phyloP scores from a whole-genome alignment of 1,140 invertebrate genomes.

The Bombus balteatus region DNA sequence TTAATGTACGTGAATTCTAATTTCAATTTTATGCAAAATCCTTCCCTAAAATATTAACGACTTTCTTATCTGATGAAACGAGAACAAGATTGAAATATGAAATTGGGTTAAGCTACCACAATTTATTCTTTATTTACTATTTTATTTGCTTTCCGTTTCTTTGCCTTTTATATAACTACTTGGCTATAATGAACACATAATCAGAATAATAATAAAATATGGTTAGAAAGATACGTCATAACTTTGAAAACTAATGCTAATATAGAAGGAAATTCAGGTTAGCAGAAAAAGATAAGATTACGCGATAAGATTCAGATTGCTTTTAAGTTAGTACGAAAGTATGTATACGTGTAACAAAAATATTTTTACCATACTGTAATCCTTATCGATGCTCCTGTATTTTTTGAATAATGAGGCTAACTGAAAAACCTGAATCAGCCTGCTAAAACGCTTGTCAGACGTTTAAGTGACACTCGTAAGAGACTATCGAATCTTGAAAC shows the following conservation, averaged over 20 bases:
- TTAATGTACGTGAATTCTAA: not conserved
- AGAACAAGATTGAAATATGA: not conserved
- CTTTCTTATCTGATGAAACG: not conserved
- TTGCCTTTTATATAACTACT: not conserved
- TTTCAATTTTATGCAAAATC: not conserved
- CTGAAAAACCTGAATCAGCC: not conserved
- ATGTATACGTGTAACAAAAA: not conserved
- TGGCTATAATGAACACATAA: not conserved
- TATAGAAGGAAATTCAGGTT: not conserved
- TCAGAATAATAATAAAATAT: not conserved
- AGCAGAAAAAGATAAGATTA: not conserved
- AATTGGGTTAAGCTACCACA: not conserved
- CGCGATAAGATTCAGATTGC: not conserved
- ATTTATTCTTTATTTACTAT: not conserved
- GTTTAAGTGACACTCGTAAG: not conserved
- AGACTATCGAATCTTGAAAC: not conserved
- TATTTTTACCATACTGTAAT: not conserved
- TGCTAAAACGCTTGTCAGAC: conserved; percentile 10
- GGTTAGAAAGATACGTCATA: not conserved
- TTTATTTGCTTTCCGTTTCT: not conserved
- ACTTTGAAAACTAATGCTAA: not conserved
- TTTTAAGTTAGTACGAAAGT: not conserved
- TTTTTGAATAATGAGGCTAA: not conserved
- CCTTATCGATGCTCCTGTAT: not conserved
- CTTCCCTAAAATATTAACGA: not conserved